Evolutionary conservation across 1,140 invertebrate species (phyloP).

Genomic region (Drosophila lini): DNA sequence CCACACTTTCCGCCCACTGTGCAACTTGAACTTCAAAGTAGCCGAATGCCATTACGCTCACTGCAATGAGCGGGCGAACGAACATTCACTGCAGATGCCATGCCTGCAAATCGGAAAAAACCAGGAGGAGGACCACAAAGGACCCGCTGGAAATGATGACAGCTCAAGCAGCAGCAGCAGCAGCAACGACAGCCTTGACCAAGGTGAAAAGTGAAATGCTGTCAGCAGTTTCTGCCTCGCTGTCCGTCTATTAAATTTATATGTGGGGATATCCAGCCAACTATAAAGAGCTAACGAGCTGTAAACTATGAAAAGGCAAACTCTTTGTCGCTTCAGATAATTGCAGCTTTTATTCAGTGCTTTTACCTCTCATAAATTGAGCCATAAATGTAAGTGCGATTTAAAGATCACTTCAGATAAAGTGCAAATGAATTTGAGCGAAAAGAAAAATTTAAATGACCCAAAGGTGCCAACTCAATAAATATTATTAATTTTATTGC

Average conservation of each 20-base stretch:
- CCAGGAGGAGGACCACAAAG: slow-evolving; percentile 31
- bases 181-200: slow-evolving; percentile 68
- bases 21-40: slow-evolving; percentile 62
- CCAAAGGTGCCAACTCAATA: neutral
- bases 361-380: slow-evolving; percentile 9
- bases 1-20: neutral
- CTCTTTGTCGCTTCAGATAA: slow-evolving; percentile 26
- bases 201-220: slow-evolving; percentile 78
- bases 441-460: neutral
- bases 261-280: slow-evolving; percentile 53
- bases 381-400: slow-evolving; percentile 32
- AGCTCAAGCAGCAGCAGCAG: slow-evolving; percentile 24
- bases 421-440: neutral
- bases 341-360: slow-evolving; percentile 24
- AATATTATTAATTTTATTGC: too few species aligned
- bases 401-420: neutral
- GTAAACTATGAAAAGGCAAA: slow-evolving; percentile 70
- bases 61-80: slow-evolving; percentile 27
- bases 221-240: slow-evolving; percentile 56
- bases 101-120: slow-evolving; percentile 19
- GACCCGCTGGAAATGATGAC: slow-evolving; percentile 44
- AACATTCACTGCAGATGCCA: slow-evolving; percentile 53
- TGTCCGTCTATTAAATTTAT: slow-evolving; percentile 46
- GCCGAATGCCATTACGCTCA: slow-evolving; percentile 61
- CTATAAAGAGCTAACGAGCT: slow-evolving; percentile 78